Evolutionary conservation across 64 coral and sea anemone genomes (phyloP).

Genomic region (Pocillopora damicornis): DNA sequence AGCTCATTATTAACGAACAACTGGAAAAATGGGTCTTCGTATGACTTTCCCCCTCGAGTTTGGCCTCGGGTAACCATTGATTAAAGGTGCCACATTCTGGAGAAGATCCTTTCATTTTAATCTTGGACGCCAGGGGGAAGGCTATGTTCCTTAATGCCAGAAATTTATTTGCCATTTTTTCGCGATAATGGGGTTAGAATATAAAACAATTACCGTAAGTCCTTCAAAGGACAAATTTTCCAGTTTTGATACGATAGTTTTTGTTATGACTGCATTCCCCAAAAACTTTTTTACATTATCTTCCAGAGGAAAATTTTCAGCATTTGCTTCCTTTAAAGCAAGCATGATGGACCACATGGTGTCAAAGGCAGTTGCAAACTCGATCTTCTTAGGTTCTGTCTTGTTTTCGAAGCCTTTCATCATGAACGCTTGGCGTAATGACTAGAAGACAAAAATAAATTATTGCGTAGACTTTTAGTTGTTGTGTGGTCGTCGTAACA

Average conservation of each 20-base stretch:
- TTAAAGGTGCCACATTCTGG: too few species aligned
- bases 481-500: too few species aligned
- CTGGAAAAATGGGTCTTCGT: too few species aligned
- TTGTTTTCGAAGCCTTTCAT: neutral
- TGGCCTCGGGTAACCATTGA: too few species aligned
- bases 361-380: conserved; percentile 5
- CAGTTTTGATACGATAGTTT: neutral
- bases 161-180: too few species aligned
- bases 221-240: conserved; percentile 31
- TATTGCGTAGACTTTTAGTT: neutral
- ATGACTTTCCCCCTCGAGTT: too few species aligned
- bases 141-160: too few species aligned
- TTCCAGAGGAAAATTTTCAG: neutral
- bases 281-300: neutral
- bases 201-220: neutral
- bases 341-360: conserved; percentile 30
- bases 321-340: conserved; percentile 17
- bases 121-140: too few species aligned
- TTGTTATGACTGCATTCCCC: rapidly evolving
- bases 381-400: neutral
- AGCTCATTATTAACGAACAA: too few species aligned
- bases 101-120: too few species aligned
- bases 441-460: neutral
- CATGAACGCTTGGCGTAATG: neutral
- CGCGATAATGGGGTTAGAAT: neutral